These are phyloP conservation scores for Solenopsis fugax DNA, from an alignment of 1,140 invertebrate species.

Conservation along the genomic window DNA sequence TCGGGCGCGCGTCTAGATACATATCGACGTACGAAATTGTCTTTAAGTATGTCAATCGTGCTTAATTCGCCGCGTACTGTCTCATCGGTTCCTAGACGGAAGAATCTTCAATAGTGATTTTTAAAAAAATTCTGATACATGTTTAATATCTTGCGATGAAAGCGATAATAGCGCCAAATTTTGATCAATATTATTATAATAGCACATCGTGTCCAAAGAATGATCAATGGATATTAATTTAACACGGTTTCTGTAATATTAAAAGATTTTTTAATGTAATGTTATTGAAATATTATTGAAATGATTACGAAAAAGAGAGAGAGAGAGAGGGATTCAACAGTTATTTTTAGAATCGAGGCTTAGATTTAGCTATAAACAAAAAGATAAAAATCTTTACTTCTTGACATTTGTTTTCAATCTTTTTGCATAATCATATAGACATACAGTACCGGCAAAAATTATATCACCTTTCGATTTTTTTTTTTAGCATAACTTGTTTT, in stretches of 20 bases:
- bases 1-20: constrained; percentile 38
- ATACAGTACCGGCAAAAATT: no score
- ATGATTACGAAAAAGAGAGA: not conserved
- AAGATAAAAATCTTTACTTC: not conserved
- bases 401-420: not conserved
- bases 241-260: not conserved
- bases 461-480: no score
- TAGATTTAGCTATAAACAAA: not conserved
- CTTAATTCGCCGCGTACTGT: not conserved
- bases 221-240: not conserved
- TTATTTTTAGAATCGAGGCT: not conserved
- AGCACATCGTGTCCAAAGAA: not conserved
- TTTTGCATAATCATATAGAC: not conserved
- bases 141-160: not conserved
- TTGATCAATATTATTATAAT: not conserved
- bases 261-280: no score
- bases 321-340: not conserved
- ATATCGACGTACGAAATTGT: constrained; percentile 46
- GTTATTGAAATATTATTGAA: not conserved
- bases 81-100: not conserved
- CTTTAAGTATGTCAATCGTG: constrained; percentile 44
- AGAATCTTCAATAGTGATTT: not conserved
- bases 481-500: no score
- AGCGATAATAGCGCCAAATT: not conserved
- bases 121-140: not conserved